Percentiles rank a stretch among this genome's conserved stretches.
Conservation (phyloP, 2,797 vertebrate species). For the Adelosebastes latens region DNA sequence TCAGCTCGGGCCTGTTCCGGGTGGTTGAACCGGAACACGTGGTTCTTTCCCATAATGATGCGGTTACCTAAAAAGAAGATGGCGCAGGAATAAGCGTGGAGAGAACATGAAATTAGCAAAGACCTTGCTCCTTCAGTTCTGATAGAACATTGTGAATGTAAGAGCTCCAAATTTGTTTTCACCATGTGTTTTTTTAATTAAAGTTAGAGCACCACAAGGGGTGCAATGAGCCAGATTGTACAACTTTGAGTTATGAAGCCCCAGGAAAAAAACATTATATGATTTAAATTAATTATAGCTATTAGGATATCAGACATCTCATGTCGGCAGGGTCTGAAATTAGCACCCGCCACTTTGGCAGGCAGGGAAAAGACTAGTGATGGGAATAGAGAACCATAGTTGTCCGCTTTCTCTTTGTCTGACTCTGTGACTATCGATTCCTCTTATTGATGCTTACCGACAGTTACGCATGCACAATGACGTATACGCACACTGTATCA, state of each 20-base stretch:
- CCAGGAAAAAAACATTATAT: not conserved
- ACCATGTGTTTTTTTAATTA: not conserved
- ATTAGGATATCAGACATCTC: not conserved
- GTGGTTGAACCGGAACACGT: conserved; percentile 98
- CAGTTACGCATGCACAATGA: no score
- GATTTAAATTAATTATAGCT: not conserved
- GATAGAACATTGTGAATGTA: not conserved
- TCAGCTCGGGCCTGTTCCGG: conserved; percentile 98
- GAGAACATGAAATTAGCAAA: not conserved
- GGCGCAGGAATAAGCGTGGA: not conserved
- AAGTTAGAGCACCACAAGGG: not conserved
- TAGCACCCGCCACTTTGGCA: no score
- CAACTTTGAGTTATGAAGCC: not conserved
- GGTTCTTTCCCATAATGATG: conserved; percentile 99
- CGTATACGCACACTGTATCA: no score
- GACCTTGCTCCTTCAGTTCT: not conserved
- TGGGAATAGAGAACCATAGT: no score
- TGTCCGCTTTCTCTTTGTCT: no score
- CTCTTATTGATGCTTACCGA: no score
- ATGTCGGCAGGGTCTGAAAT: not conserved
- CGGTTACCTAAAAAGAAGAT: conserved; percentile 90
- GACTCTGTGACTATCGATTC: no score
- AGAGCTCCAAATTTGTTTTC: not conserved
- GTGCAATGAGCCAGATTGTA: not conserved
- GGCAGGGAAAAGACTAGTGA: no score